Evolutionary conservation across 2,888 invertebrate genomes (phyloP).

Genomic region (Eueremaeus valkanovi): DNA sequence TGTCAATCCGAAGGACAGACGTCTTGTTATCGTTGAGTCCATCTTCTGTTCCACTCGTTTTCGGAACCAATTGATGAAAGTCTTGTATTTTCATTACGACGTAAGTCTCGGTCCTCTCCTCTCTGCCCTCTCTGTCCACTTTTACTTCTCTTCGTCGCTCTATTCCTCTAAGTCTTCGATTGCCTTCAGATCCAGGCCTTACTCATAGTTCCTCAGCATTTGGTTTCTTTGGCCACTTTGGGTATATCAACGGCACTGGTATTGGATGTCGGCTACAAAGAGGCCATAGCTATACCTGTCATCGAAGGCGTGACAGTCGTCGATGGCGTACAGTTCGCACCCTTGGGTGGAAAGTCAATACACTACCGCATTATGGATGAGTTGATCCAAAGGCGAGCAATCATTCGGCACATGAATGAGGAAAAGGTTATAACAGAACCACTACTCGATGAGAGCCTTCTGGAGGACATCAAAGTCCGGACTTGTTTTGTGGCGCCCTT

Average conservation of each 20-base stretch:
- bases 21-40: constrained; percentile 87
- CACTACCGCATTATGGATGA: constrained; percentile 49
- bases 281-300: constrained; percentile 74
- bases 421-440: constrained; percentile 19
- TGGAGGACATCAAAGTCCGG: constrained; percentile 53
- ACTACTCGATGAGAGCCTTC: constrained; percentile 21
- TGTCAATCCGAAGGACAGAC: constrained; percentile 87
- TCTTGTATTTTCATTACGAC: constrained; percentile 88
- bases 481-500: constrained; percentile 81
- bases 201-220: constrained; percentile 76
- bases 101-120: constrained; percentile 58
- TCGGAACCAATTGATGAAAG: constrained; percentile 81
- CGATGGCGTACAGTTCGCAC: constrained; percentile 73
- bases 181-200: constrained; percentile 65
- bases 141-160: constrained; percentile 42
- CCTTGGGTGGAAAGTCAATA: constrained; percentile 67
- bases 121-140: constrained; percentile 45
- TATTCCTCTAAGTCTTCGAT: too few relatives aligned
- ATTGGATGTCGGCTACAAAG: constrained; percentile 78
- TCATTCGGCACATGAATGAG: neutral
- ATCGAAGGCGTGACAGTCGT: constrained; percentile 82
- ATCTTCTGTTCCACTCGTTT: constrained; percentile 74
- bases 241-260: constrained; percentile 78
- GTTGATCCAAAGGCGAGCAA: constrained; percentile 38
- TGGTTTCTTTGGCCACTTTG: constrained; percentile 75